Evolutionary conservation across 2,888 invertebrate species (phyloP).

Genomic region (Callyntrura sp.): DNA sequence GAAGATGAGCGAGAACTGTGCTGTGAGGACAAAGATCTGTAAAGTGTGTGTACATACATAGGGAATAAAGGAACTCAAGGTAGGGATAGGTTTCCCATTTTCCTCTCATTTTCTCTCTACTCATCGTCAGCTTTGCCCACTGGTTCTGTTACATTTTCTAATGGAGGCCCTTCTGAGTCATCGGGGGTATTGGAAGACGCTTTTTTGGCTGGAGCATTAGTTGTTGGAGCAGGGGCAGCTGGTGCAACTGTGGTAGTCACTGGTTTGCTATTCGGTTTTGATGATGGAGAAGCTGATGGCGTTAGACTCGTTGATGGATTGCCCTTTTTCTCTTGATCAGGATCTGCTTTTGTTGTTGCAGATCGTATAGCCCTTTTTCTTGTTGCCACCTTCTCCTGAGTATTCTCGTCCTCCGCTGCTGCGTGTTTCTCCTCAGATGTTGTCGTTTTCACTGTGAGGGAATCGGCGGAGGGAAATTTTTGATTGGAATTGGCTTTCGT

Average conservation of each 20-base stretch:
- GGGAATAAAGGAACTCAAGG: background rate
- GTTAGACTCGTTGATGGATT: constrained; percentile 79
- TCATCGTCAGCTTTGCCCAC: constrained; percentile 59
- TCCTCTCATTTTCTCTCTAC: constrained; percentile 9
- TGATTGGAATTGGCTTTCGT: constrained; percentile 75
- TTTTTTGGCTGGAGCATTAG: constrained; percentile 62
- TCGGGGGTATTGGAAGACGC: constrained; percentile 57
- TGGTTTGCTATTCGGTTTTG: constrained; percentile 62
- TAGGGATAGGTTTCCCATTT: background rate
- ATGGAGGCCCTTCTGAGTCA: constrained; percentile 64
- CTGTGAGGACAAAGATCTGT: background rate
- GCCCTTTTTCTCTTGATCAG: constrained; percentile 69
- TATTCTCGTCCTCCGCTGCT: constrained; percentile 2
- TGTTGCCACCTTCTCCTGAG: constrained; percentile 7
- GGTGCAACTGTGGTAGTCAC: constrained; percentile 66
- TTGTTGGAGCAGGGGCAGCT: constrained; percentile 69
- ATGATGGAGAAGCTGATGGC: constrained; percentile 74
- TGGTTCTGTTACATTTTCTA: constrained; percentile 62
- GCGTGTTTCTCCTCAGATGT: constrained; percentile 2
- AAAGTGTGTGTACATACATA: background rate
- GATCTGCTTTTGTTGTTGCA: constrained; percentile 50
- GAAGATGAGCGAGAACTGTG: too few relatives aligned
- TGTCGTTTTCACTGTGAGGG: constrained; percentile 5
- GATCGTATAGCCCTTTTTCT: constrained; percentile 46
- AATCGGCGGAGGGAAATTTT: constrained; percentile 55